Percentiles rank a stretch among this genome's conserved stretches.
phyloP scores from a whole-genome alignment of 2,888 invertebrate genomes.

The Latheticus oryzae region DNA sequence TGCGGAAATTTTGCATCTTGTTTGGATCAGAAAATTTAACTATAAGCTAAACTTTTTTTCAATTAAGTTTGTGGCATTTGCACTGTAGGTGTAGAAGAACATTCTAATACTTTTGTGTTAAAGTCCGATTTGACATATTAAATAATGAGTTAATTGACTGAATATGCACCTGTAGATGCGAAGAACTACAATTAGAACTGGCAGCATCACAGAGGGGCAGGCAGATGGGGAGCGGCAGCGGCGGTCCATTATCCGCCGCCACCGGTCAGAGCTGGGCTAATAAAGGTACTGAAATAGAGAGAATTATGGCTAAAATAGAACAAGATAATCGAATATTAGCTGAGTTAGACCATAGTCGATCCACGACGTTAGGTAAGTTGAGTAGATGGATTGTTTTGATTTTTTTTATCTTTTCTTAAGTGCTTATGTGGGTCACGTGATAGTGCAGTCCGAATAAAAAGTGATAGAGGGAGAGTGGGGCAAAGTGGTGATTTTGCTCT shows the following conservation, averaged over 20 bases:
- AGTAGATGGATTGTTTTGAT: conserved; percentile 21
- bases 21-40: no score
- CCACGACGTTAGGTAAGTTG: conserved; percentile 73
- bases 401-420: no score
- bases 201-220: conserved; percentile 68
- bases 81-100: no score
- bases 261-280: conserved; percentile 65
- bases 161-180: conserved; percentile 69
- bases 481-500: no score
- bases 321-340: conserved; percentile 90
- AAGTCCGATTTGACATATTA: conserved; percentile 18
- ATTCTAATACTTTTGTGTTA: no score
- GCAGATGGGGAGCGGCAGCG: conserved; percentile 50
- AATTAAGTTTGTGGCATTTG: no score
- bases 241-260: conserved; percentile 55
- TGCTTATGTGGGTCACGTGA: conserved; percentile 17
- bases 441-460: conserved; percentile 27
- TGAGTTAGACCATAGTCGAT: conserved; percentile 87
- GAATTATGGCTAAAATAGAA: conserved; percentile 95
- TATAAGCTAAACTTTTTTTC: no score
- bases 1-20: no score
- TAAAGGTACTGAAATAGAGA: conserved; percentile 82
- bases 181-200: conserved; percentile 90
- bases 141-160: conserved; percentile 3
- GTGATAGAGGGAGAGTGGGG: conserved; percentile 3